Base-by-base conservation (phyloP, 2,888 invertebrate genomes). In the Liodrosophila aerea region DNA sequence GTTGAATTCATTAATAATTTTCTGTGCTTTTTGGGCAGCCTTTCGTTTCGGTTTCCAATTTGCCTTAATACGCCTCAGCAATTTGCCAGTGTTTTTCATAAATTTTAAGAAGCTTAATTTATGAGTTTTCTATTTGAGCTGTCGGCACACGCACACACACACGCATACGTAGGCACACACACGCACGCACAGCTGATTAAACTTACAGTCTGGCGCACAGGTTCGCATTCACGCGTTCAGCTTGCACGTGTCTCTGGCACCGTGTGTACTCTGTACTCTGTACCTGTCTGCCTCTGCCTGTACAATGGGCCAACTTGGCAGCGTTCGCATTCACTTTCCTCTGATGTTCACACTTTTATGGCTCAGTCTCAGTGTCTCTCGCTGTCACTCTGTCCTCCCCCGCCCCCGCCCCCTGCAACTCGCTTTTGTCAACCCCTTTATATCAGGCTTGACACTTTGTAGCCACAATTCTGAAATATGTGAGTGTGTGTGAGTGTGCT, bases 341-440 rank as follows among this genome's bases (percentile, higher is more conserved):
- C 63, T 72, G 69, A 61, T 77, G 76, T 70, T 66, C 64, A 69
- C 80, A 80, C 64, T 73, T 76, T 65, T 78, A 41, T n/a, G n/a
- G n/a, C n/a, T n/a, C n/a, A n/a, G n/a, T n/a, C n/a, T n/a, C n/a
- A n/a, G n/a, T n/a, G n/a, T n/a, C 36, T 22, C 22, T 46, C 46
- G 9, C 36, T 27, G 3, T 41, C 11, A 15, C 12, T 36, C 3
- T 1, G n/a, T 33, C 12, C 11, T 11, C 8, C 1, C 15, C 29
- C 13, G n/a, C 22, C 41, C 15, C 15, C 29, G 2, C 30, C 4
- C 13, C 15, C 11, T 16, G 13, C 33, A n/a, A 8, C 36, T 8
- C 52, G 40, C 18, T 49, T 36, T 33, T 15, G 36, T n/a, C 36
- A 16, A n/a, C 39, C 16, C 18, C 16, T 16, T 16, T 16, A 39